A percentile compares a stretch with the other conserved stretches of the same genome.
phyloP scores from a whole-genome alignment of 2,888 invertebrate genomes.

The Dexiosoma caninum region DNA sequence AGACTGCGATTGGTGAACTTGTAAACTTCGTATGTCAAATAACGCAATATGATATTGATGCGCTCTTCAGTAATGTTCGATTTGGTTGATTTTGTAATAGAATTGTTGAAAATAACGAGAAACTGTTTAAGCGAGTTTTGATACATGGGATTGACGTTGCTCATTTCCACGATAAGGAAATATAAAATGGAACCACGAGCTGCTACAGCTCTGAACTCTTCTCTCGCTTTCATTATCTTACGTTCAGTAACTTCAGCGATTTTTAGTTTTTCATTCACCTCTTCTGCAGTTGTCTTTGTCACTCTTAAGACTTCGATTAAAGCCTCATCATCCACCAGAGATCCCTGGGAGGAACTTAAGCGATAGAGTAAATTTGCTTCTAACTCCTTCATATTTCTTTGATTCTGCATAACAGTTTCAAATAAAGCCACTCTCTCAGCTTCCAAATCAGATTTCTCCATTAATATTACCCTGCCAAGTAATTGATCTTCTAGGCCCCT shows the following conservation, averaged over 20 bases:
- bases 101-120: conserved; percentile 93
- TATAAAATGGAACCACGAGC: conserved; percentile 95
- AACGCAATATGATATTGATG: conserved; percentile 91
- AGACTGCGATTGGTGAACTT: conserved; percentile 93
- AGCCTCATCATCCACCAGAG: conserved; percentile 96
- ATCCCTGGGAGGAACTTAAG: conserved; percentile 95
- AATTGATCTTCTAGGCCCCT: conserved; percentile 96
- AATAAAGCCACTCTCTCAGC: conserved; percentile 94
- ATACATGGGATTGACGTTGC: conserved; percentile 97
- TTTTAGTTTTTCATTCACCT: conserved; percentile 94
- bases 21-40: conserved; percentile 95
- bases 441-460: conserved; percentile 97
- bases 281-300: conserved; percentile 93
- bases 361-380: conserved; percentile 94
- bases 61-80: conserved; percentile 90
- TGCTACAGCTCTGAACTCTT: conserved; percentile 97
- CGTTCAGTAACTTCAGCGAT: conserved; percentile 95
- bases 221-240: conserved; percentile 94
- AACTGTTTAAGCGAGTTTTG: conserved; percentile 97
- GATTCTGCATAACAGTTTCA: conserved; percentile 97
- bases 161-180: conserved; percentile 98
- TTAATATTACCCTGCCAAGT: conserved; percentile 93
- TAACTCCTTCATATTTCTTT: conserved; percentile 95
- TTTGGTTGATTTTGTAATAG: conserved; percentile 93
- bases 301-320: conserved; percentile 92